Conservation (phyloP, 2,797 vertebrate species). For the Darevskia nairensis region DNA sequence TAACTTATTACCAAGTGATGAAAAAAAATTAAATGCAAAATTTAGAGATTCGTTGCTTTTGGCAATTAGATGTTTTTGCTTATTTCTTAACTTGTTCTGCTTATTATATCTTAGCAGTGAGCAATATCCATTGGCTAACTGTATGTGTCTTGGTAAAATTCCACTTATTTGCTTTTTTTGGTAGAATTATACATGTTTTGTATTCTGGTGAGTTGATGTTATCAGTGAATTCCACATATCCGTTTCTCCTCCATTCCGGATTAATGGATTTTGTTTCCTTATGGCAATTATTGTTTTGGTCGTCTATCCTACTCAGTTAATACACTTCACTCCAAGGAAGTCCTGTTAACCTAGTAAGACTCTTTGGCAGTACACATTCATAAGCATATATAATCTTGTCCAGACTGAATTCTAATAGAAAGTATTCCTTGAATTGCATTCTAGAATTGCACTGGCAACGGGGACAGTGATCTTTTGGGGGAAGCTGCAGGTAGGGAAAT, state of each 20-base stretch:
- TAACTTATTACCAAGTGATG: slow-evolving; percentile 42
- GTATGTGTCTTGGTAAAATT: slow-evolving; percentile 39
- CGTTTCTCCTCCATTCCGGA: slow-evolving; percentile 14
- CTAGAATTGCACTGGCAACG: neutral
- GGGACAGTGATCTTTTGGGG: neutral
- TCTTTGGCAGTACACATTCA: neutral
- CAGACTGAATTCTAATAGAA: neutral
- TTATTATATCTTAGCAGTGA: neutral
- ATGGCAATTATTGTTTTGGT: slow-evolving; percentile 33
- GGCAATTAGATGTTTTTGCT: neutral
- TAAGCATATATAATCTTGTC: neutral
- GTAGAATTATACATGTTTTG: slow-evolving; percentile 14
- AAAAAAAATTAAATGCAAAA: slow-evolving; percentile 33
- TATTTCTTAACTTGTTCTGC: slow-evolving; percentile 35
- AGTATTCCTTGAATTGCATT: neutral
- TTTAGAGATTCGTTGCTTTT: slow-evolving; percentile 57
- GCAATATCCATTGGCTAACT: neutral
- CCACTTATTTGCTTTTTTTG: slow-evolving; percentile 11
- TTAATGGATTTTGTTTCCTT: slow-evolving; percentile 40
- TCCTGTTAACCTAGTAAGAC: neutral
- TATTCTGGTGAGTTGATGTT: slow-evolving; percentile 48
- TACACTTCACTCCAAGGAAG: neutral
- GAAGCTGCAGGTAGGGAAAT: neutral
- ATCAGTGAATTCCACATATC: slow-evolving; percentile 24
- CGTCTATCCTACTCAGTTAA: slow-evolving; percentile 51